Evolutionary conservation across 64 coral and sea anemone genomes (phyloP), one percentile per base, ranked within the genome.

Genomic region (Acropora yongei): DNA sequence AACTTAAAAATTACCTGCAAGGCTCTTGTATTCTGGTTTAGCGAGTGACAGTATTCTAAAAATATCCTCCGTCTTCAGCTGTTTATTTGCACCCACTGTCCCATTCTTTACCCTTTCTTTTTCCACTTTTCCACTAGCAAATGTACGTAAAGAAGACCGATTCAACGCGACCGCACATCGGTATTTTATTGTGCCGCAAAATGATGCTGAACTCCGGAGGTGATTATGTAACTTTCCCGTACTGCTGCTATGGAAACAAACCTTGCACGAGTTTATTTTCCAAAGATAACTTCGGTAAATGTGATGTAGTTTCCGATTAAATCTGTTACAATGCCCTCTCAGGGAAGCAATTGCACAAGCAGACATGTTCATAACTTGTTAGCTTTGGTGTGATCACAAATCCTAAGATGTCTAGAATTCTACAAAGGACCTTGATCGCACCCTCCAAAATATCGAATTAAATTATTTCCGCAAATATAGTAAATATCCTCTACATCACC

Each of bases 11-110:
- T 69, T 85, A 85, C 82, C 82, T 18, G 82, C 82, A 85, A 85
- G 61, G n/a, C 65, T 85, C 65, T 85, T 85, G 44, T 85, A 85
- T 45, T 85, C 82, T 39, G 82, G 82, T 85, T 85, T 85, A 17
- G 82, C 82, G 18, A 85, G 65, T 8, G 82, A 85, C 18, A 85
- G 47, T 71, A 85, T 85, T 17, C 82, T 61, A 48, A 71, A 71
- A 6, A 85, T 65, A 71, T 85, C 82, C 3, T 85, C 82, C 19
- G 16, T 71, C 65, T 85, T 85, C 8, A 85, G 42, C 44, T 85
- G 82, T 47, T 48, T 69, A 17, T 85, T 85, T 14, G 14, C 8
- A 39, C 16, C 30, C 2, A 5, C 18, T 85, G 20, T 49, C 18
- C 12, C 44, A 6, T 18, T 18, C 82, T 45, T 49, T 14, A 48